Conservation (phyloP, 2,888 invertebrate species). For the Metacarcinus magister region DNA sequence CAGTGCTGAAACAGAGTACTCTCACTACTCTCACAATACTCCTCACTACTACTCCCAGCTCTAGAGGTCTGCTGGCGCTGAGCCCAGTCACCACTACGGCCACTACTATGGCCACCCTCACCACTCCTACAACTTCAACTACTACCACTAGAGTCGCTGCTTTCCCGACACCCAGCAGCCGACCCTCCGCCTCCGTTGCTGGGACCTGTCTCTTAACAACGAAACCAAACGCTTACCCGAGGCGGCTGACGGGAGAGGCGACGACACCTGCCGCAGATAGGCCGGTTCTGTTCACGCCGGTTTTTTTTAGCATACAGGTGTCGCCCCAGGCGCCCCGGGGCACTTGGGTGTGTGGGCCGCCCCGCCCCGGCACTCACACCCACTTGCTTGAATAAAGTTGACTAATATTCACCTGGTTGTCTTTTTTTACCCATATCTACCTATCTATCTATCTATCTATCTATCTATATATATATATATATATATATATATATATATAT, state of each 20-base stretch:
- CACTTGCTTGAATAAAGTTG: slow-evolving; percentile 21
- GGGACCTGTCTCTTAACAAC: neutral
- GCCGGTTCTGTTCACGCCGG: slow-evolving; percentile 40
- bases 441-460: too few species aligned
- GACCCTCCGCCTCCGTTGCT: neutral
- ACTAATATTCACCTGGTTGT: too few species aligned
- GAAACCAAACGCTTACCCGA: neutral
- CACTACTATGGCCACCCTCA: neutral
- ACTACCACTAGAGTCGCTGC: neutral
- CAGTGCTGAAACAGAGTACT: too few species aligned
- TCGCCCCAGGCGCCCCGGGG: slow-evolving; percentile 43
- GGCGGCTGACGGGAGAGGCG: slow-evolving; percentile 46
- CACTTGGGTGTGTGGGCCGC: neutral
- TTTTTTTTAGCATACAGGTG: neutral
- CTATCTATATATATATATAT: too few species aligned
- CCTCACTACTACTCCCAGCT: too few species aligned
- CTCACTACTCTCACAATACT: too few species aligned
- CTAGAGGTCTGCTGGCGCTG: too few species aligned
- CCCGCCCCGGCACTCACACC: slow-evolving; percentile 29
- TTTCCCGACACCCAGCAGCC: neutral
- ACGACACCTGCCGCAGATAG: neutral
- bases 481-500: too few species aligned
- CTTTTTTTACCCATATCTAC: too few species aligned
- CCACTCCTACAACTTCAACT: neutral
- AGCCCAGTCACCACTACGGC: neutral